Evolutionary conservation across 2,888 invertebrate species (phyloP).

Genomic region (Pomacea canaliculata): DNA sequence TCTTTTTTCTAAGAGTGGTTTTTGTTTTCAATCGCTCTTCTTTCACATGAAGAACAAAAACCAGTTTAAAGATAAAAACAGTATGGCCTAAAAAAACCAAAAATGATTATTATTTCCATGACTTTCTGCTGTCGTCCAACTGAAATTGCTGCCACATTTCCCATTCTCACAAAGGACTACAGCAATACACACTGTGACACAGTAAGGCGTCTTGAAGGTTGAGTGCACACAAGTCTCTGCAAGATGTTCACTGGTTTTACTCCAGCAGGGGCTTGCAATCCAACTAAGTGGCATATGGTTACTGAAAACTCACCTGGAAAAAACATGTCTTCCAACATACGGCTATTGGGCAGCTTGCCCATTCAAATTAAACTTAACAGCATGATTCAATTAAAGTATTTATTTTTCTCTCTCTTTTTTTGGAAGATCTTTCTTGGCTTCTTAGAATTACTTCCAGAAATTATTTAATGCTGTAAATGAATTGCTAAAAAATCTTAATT

Average conservation of each 20-base stretch:
- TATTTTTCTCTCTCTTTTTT: not conserved
- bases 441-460: not conserved
- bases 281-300: slow-evolving; percentile 23
- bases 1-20: too few species aligned
- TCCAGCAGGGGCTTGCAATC: slow-evolving; percentile 2
- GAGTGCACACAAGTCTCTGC: slow-evolving; percentile 3
- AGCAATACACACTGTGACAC: slow-evolving; percentile 28
- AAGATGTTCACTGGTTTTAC: slow-evolving; percentile 6
- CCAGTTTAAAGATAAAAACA: too few species aligned
- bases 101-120: too few species aligned
- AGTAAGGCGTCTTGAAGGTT: slow-evolving; percentile 10
- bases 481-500: too few species aligned
- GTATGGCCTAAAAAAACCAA: too few species aligned
- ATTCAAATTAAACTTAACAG: not conserved
- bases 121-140: too few species aligned
- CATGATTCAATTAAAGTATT: not conserved
- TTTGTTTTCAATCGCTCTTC: too few species aligned
- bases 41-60: too few species aligned
- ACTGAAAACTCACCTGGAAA: slow-evolving; percentile 23
- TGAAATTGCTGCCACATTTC: not conserved
- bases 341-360: not conserved
- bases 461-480: not conserved
- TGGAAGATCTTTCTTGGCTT: not conserved
- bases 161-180: slow-evolving; percentile 10
- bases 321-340: slow-evolving; percentile 22